Percentiles rank a stretch among this genome's conserved stretches.
Evolutionary conservation across 2,113 vertebrate species (phyloP).

Genomic region (Perca schrenkii): DNA sequence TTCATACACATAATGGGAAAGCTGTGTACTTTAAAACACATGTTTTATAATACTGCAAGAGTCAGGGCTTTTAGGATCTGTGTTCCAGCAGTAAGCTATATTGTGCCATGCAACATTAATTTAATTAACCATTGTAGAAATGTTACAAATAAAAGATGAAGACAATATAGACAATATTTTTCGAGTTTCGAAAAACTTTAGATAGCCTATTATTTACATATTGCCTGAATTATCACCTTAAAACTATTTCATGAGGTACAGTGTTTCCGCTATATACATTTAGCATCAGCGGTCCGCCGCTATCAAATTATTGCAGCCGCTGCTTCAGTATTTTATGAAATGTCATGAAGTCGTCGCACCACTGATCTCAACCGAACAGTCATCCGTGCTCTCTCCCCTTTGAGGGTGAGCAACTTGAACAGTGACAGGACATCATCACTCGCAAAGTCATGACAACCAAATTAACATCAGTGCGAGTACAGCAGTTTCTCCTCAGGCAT

Average conservation of each 20-base stretch:
- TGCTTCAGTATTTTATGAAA: too few species aligned
- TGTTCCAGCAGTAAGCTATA: constrained; percentile 9
- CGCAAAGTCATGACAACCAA: too few species aligned
- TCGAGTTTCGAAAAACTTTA: neutral
- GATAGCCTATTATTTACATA: constrained; percentile 22
- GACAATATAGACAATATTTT: constrained; percentile 11
- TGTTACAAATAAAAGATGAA: constrained; percentile 1
- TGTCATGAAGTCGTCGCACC: too few species aligned
- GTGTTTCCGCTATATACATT: too few species aligned
- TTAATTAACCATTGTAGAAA: constrained; percentile 27
- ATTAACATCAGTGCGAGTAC: too few species aligned
- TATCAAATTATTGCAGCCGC: too few species aligned
- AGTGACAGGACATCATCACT: too few species aligned
- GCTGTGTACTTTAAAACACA: constrained; percentile 47
- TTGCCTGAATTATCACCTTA: constrained; percentile 23
- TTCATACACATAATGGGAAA: constrained; percentile 41
- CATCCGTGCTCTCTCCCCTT: too few species aligned
- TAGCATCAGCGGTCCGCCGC: too few species aligned
- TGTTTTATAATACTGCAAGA: constrained; percentile 28
- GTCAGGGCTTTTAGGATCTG: constrained; percentile 41
- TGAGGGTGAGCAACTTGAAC: too few species aligned
- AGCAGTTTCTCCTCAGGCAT: too few species aligned
- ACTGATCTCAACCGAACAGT: too few species aligned
- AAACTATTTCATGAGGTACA: constrained; percentile 3
- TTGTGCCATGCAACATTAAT: constrained; percentile 26